These are phyloP conservation scores for Tuberolachnus salignus DNA, from an alignment of 2,888 invertebrate genomes.

Conservation along the genomic window DNA sequence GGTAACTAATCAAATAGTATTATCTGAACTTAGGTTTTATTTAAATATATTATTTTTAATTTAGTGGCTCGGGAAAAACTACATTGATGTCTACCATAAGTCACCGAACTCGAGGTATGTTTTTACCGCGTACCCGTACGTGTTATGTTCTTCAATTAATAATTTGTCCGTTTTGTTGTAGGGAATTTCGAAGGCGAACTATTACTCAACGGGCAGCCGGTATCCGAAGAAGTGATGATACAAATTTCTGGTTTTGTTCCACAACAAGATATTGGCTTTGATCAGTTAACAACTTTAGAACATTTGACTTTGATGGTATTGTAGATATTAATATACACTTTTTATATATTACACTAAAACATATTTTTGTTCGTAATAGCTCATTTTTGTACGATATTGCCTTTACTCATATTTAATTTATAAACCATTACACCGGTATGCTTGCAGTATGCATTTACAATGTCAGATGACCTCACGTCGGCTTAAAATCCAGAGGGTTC, in stretches of 20 bases:
- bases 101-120: conserved; percentile 69
- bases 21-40: not conserved
- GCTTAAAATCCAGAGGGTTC: too few relatives aligned
- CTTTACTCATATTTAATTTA: too few relatives aligned
- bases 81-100: conserved; percentile 76
- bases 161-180: conserved; percentile 59
- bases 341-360: too few relatives aligned
- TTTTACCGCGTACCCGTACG: not conserved
- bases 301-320: conserved; percentile 88
- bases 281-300: conserved; percentile 78
- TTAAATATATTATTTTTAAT: conserved; percentile 56
- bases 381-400: too few relatives aligned
- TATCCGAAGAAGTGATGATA: conserved; percentile 72
- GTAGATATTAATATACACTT: too few relatives aligned
- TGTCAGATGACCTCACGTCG: too few relatives aligned
- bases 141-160: not conserved
- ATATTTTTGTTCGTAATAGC: too few relatives aligned
- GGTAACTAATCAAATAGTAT: conserved; percentile 63
- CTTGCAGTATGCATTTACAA: too few relatives aligned
- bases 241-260: conserved; percentile 84
- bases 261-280: conserved; percentile 81
- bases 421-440: too few relatives aligned
- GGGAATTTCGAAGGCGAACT: conserved; percentile 72
- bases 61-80: conserved; percentile 79
- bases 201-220: conserved; percentile 72